Evolutionary conservation across 2,888 invertebrate species (phyloP).

Genomic region (Poecilobothrus nobilitatus): DNA sequence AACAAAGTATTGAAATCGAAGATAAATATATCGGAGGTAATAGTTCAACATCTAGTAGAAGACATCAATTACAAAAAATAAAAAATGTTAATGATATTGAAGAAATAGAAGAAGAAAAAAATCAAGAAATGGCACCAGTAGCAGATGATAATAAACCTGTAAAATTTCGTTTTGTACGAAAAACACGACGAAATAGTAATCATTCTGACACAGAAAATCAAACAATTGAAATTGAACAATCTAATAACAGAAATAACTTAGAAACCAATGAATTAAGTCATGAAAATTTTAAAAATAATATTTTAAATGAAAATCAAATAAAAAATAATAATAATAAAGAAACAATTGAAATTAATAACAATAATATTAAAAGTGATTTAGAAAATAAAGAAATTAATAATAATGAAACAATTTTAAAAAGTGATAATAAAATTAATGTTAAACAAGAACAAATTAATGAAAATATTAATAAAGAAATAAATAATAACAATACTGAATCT

Average conservation of each 20-base stretch:
- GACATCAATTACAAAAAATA: conserved; percentile 9
- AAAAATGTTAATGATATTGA: not conserved
- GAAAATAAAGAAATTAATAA: not conserved
- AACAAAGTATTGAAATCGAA: conserved; percentile 30
- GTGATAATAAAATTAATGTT: not conserved
- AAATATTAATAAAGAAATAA: not conserved
- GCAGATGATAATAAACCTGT: conserved; percentile 27
- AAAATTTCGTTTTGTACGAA: conserved; percentile 38
- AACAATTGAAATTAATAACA: not conserved
- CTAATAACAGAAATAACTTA: not conserved
- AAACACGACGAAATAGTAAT: conserved; percentile 35
- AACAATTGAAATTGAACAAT: not conserved
- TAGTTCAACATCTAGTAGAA: conserved; percentile 11
- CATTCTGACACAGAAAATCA: conserved; percentile 32
- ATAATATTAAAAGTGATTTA: not conserved
- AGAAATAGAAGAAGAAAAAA: not conserved
- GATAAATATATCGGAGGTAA: conserved; percentile 8
- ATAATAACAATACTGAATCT: not conserved
- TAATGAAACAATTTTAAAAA: not conserved
- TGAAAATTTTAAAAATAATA: not conserved
- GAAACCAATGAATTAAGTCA: not conserved
- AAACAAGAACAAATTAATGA: not conserved
- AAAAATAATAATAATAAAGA: not conserved
- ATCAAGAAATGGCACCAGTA: conserved; percentile 12
- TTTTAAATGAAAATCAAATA: not conserved